These are phyloP conservation scores for Liodrosophila aerea DNA, from an alignment of 2,888 invertebrate genomes.

Conservation along the genomic window DNA sequence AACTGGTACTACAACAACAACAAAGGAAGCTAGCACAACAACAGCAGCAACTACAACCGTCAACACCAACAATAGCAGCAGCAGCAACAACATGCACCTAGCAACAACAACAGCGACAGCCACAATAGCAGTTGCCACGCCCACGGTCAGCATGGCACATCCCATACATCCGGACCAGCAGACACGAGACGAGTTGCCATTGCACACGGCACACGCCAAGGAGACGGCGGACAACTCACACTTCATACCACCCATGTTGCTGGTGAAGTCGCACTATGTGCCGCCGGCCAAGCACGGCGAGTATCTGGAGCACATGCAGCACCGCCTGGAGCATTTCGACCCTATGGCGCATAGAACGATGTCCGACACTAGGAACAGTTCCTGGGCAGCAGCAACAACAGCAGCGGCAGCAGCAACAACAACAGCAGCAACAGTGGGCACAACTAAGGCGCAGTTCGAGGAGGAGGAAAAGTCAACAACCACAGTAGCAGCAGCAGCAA, in stretches of 20 bases:
- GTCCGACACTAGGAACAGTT: slow-evolving; percentile 7
- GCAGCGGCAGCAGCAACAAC: slow-evolving; percentile 9
- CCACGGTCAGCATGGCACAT: slow-evolving; percentile 72
- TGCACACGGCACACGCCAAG: slow-evolving; percentile 76
- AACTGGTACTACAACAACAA: slow-evolving; percentile 9
- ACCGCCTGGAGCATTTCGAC: slow-evolving; percentile 9
- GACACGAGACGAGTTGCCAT: slow-evolving; percentile 59
- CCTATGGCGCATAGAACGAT: slow-evolving; percentile 12
- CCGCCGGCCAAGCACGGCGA: slow-evolving; percentile 77
- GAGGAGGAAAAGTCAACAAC: too few species aligned
- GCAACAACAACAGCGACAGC: slow-evolving; percentile 15
- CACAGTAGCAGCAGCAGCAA: neutral
- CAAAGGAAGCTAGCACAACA: slow-evolving; percentile 9
- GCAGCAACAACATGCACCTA: neutral
- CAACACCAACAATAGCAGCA: too few species aligned
- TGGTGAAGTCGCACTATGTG: slow-evolving; percentile 82
- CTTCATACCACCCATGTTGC: slow-evolving; percentile 82
- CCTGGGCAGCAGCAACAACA: slow-evolving; percentile 17
- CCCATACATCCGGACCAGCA: slow-evolving; percentile 80
- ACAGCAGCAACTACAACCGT: slow-evolving; percentile 1
- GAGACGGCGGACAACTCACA: slow-evolving; percentile 80
- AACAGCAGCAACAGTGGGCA: neutral
- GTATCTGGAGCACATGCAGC: slow-evolving; percentile 46
- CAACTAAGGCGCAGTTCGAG: too few species aligned
- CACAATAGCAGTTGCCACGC: slow-evolving; percentile 26